phyloP scores from a whole-genome alignment of 2,888 invertebrate species.

The Dolomedes plantarius region DNA sequence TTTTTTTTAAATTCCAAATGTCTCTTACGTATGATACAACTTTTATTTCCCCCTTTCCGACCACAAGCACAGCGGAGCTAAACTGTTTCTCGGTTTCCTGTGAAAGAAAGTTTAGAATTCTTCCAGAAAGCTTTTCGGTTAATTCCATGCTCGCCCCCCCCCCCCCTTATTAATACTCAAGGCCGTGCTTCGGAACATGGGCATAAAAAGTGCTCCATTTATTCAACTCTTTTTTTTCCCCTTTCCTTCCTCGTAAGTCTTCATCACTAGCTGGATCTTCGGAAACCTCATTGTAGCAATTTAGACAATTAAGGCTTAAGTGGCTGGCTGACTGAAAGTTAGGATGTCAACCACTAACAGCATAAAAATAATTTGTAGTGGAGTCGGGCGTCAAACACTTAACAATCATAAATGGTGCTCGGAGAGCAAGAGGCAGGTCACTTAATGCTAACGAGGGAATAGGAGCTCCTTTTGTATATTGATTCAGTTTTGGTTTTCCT shows the following conservation, averaged over 20 bases:
- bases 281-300: constrained; percentile 17
- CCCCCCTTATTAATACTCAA: constrained; percentile 48
- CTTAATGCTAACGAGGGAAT: background rate
- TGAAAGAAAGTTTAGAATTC: background rate
- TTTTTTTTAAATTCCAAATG: too few species aligned
- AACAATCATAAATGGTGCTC: background rate
- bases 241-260: background rate
- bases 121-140: constrained; percentile 18
- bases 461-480: too few species aligned
- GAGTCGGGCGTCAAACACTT: background rate
- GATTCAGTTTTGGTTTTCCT: too few species aligned
- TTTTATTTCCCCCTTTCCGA: too few species aligned
- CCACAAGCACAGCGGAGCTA: too few species aligned
- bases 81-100: background rate
- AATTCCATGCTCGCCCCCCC: too few species aligned
- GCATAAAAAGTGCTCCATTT: background rate
- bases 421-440: constrained; percentile 9
- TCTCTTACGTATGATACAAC: too few species aligned
- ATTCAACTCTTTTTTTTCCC: background rate
- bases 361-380: constrained; percentile 12
- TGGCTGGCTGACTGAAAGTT: constrained; percentile 4
- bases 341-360: background rate
- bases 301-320: constrained; percentile 11
- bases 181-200: constrained; percentile 4
- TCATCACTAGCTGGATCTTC: background rate